Conservation (phyloP, 2,797 vertebrate species). For the Erpetoichthys calabaricus region DNA sequence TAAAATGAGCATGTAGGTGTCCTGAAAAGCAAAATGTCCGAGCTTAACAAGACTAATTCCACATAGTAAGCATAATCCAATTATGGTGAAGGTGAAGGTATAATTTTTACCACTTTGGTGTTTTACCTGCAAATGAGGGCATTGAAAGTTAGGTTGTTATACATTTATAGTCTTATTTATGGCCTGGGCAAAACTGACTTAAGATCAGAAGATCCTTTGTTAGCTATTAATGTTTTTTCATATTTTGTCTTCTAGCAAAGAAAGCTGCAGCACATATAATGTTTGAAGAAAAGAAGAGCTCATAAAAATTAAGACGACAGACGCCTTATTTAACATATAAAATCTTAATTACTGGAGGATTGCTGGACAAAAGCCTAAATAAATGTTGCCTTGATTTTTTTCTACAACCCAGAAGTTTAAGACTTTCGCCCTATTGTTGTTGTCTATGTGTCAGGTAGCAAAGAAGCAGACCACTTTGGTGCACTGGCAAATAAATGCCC, state of each 20-base stretch:
- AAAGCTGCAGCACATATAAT: conserved; percentile 80
- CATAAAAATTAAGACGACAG: conserved; percentile 32
- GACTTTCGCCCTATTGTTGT: conserved; percentile 14
- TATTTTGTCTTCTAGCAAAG: conserved; percentile 54
- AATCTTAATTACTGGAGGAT: conserved; percentile 14
- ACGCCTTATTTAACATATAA: conserved; percentile 7
- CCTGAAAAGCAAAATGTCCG: too few species aligned
- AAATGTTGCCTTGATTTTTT: conserved; percentile 42
- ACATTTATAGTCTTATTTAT: too few species aligned
- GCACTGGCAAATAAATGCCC: too few species aligned
- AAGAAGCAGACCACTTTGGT: background rate
- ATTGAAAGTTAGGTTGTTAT: too few species aligned
- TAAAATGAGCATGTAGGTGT: too few species aligned
- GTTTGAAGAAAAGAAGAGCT: conserved; percentile 86
- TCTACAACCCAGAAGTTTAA: conserved; percentile 21
- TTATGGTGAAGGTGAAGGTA: too few species aligned
- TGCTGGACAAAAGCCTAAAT: conserved; percentile 15
- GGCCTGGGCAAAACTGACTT: too few species aligned
- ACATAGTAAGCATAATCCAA: too few species aligned
- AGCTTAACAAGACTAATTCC: too few species aligned
- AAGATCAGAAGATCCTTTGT: too few species aligned
- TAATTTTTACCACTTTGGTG: too few species aligned
- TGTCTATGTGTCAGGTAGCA: conserved; percentile 16
- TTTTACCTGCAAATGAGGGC: too few species aligned
- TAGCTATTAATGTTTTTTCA: conserved; percentile 14